Evolutionary conservation across 2,113 vertebrate species (phyloP).

Genomic region (Falcunculus frontatus): DNA sequence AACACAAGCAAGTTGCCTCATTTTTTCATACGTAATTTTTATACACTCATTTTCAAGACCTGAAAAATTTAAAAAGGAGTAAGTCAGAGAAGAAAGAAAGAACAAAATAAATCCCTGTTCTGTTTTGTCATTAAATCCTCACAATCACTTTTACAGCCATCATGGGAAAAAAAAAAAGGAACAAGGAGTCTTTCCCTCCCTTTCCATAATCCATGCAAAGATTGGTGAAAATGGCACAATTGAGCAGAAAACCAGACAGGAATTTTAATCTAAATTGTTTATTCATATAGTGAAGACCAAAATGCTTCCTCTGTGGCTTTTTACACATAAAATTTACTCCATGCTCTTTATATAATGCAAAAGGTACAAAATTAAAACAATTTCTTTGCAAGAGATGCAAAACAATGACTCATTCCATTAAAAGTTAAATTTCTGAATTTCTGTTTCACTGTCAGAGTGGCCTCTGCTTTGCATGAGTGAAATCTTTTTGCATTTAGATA

Average conservation of each 20-base stretch:
- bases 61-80: neutral
- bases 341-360: neutral
- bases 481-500: neutral
- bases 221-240: neutral
- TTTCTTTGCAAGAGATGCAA: neutral
- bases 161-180: neutral
- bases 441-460: neutral
- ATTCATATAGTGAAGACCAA: neutral
- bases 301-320: neutral
- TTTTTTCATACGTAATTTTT: neutral
- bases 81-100: neutral
- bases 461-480: neutral
- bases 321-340: neutral
- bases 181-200: neutral
- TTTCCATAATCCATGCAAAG: neutral
- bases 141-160: neutral
- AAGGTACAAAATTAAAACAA: neutral
- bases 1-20: neutral
- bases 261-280: neutral
- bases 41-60: neutral
- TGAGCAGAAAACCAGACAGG: neutral
- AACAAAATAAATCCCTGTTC: neutral
- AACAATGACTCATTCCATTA: neutral
- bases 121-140: neutral
- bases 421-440: neutral